Evolutionary conservation across 2,797 vertebrate genomes (phyloP).

Genomic region (Oreortyx pictus): DNA sequence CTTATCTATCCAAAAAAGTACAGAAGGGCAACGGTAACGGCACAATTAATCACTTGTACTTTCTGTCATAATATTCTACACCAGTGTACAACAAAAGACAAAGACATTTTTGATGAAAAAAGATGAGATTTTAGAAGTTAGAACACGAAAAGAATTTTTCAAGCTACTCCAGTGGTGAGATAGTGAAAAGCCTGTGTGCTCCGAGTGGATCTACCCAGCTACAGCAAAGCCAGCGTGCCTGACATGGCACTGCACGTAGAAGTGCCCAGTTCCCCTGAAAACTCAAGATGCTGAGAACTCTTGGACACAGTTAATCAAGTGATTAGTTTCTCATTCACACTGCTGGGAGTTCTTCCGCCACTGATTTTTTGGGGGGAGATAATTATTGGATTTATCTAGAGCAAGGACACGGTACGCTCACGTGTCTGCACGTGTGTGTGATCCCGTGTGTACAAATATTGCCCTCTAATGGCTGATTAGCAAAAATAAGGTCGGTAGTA

Average conservation of each 20-base stretch:
- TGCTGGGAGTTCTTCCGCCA: not conserved
- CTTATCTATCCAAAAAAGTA: not conserved
- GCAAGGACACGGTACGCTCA: rapidly evolving
- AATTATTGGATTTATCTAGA: not conserved
- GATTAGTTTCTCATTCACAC: not conserved
- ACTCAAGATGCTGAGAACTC: not conserved
- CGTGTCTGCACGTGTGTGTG: not conserved
- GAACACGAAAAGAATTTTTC: not conserved
- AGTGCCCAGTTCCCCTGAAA: not conserved
- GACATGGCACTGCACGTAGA: not conserved
- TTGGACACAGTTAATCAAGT: not conserved
- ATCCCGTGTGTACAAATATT: not conserved
- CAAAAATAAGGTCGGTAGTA: not conserved
- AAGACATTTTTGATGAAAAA: not conserved
- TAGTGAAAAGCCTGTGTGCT: not conserved
- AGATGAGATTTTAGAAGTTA: not conserved
- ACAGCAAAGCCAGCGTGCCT: not conserved
- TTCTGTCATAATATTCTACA: conserved; percentile 15
- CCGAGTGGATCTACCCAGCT: not conserved
- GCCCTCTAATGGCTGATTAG: conserved; percentile 61
- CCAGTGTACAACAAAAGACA: conserved; percentile 43
- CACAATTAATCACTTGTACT: conserved; percentile 12
- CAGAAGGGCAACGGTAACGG: not conserved
- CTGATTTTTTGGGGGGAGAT: not conserved
- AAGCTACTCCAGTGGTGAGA: not conserved